These are phyloP conservation scores for Chondrosia reniformis DNA, from an alignment of 37 sponge, comb jelly and placozoan species.

Conservation along the genomic window DNA sequence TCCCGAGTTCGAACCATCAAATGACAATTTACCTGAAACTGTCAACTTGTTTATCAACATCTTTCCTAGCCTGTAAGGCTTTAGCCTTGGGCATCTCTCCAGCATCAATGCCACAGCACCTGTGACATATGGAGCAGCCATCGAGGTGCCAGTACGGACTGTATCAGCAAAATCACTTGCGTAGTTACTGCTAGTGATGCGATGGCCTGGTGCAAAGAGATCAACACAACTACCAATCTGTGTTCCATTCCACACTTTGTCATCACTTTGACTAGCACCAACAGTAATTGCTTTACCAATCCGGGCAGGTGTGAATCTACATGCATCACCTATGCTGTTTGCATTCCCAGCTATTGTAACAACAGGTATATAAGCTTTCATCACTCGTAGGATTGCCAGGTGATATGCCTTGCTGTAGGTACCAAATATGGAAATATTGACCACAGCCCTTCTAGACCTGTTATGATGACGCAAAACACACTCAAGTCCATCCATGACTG, in stretches of 20 bases:
- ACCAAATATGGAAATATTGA: slow-evolving; percentile 54
- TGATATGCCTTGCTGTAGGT: slow-evolving; percentile 21
- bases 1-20: no score
- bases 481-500: slow-evolving; percentile 45
- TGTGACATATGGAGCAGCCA: slow-evolving; percentile 65
- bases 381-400: slow-evolving; percentile 18
- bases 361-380: slow-evolving; percentile 28
- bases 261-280: slow-evolving; percentile 16
- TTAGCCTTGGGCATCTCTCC: slow-evolving; percentile 51
- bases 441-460: slow-evolving; percentile 7
- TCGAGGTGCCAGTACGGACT: slow-evolving; percentile 26
- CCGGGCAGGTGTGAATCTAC: slow-evolving; percentile 36
- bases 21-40: not conserved
- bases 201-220: slow-evolving; percentile 57
- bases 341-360: slow-evolving; percentile 52
- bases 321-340: slow-evolving; percentile 21
- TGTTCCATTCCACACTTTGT: slow-evolving; percentile 8
- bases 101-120: slow-evolving; percentile 62
- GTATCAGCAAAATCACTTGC: not conserved
- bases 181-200: slow-evolving; percentile 23
- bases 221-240: slow-evolving; percentile 64
- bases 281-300: slow-evolving; percentile 40
- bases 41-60: not conserved
- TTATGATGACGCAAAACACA: slow-evolving; percentile 37
- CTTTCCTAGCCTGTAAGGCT: slow-evolving; percentile 22